Base-by-base conservation (phyloP, 2,113 vertebrate genomes). In the Anarhynchus alexandrinus region DNA sequence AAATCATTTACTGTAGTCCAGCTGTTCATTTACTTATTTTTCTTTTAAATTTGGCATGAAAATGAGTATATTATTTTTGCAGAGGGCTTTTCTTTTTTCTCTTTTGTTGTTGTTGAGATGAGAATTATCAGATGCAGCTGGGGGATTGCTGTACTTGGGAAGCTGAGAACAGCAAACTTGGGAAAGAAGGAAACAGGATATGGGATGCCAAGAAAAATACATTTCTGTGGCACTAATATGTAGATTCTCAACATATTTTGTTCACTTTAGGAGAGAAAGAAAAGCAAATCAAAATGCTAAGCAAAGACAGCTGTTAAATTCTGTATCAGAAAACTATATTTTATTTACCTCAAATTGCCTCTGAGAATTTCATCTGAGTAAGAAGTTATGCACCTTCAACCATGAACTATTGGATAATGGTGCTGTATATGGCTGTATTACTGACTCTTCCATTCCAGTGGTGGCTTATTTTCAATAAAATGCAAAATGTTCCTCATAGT, bases 41-140 rank as follows among this genome's bases (percentile, higher is more conserved):
- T 97, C 88, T 95, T 96, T 87, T 69, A 82, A 71, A 92, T 93
- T 86, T 92, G 57, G 27, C 45, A 90, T 89, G 93, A 91, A 95
- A 93, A 96, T 94, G n/a, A 96, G 72, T 66, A 69, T 52, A 86
- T 97, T 88, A 84, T 94, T 96, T 96, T 94, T 96, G 82, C 84
- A 96, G 86, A 78, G 65, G 5, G 9, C 70, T 88, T 87, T 95
- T 86, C 49, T 90, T 95, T 89, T 86, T 55, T 64, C 30, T 79
- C 32, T 76, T 79, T 86, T 86, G 45, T 82, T 88, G 45, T 66
- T 69, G 27, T 90, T 86, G 65, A 86, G 69, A 93, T 54, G 81
- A 34, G 86, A 93, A 88, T 95, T 88, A 94, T 69, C 85, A 86
- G 84, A 96, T 94, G 95, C 97, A 97, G 97, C 96, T 96, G 97